Evolutionary conservation across 2,113 vertebrate species (phyloP).

Genomic region (Agapornis roseicollis): DNA sequence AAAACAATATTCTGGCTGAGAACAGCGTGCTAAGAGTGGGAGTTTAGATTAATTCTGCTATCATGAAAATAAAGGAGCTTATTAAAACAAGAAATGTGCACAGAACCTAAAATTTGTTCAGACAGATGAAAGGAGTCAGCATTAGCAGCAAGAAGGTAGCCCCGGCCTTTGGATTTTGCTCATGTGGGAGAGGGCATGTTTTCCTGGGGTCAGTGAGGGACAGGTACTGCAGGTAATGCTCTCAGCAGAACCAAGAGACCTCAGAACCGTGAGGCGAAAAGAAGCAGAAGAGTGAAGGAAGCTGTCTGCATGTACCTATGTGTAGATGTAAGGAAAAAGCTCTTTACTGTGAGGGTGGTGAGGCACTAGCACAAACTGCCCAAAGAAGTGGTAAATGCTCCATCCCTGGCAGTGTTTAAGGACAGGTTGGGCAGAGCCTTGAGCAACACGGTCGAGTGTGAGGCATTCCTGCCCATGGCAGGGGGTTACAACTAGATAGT

Average conservation of each 20-base stretch:
- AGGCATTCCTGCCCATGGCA: not conserved
- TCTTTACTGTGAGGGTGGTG: not conserved
- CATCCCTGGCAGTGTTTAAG: not conserved
- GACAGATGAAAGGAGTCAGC: not conserved
- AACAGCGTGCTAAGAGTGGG: not conserved
- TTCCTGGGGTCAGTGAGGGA: accelerated
- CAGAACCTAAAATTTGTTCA: not conserved
- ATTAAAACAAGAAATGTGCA: not conserved
- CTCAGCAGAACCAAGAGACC: not conserved
- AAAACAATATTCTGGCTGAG: slow-evolving; percentile 48
- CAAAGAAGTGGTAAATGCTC: not conserved
- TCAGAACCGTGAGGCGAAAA: not conserved
- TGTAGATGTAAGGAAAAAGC: not conserved
- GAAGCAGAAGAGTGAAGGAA: not conserved
- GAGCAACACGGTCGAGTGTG: not conserved
- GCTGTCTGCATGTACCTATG: too few species aligned
- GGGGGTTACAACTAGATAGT: not conserved
- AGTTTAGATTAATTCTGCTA: not conserved
- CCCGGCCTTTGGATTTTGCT: not conserved
- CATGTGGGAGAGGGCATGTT: accelerated
- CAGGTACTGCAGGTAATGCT: not conserved
- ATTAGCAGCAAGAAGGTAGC: accelerated
- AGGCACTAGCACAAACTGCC: not conserved
- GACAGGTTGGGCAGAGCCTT: not conserved
- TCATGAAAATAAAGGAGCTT: not conserved